Percentiles rank a stretch among this genome's conserved stretches.
Evolutionary conservation across 2,888 invertebrate species (phyloP).

Genomic region (Apamea monoglypha): DNA sequence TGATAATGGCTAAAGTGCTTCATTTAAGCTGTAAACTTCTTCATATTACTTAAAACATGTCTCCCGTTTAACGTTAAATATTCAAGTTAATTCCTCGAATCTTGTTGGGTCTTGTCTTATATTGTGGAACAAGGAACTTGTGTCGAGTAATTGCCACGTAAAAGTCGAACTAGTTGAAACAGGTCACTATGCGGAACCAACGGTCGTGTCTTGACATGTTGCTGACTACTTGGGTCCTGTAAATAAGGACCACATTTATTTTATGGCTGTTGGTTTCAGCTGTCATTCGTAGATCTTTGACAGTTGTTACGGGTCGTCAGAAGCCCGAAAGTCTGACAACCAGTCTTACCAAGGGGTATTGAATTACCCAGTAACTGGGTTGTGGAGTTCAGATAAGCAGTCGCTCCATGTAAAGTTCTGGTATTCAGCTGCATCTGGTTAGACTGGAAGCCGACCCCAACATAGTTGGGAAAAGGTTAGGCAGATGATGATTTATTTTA

Average conservation of each 20-base stretch:
- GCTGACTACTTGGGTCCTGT: constrained; percentile 22
- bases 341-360: too few relatives aligned
- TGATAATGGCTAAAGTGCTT: constrained; percentile 29
- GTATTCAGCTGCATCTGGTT: too few relatives aligned
- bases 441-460: too few relatives aligned
- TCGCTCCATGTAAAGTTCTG: too few relatives aligned
- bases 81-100: constrained; percentile 39
- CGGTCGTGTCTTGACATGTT: constrained; percentile 34
- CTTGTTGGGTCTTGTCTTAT: constrained; percentile 18
- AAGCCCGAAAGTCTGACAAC: too few relatives aligned
- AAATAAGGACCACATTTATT: constrained; percentile 7
- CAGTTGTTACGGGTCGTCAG: too few relatives aligned
- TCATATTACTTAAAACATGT: constrained; percentile 36
- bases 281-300: too few relatives aligned
- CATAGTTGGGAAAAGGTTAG: too few relatives aligned
- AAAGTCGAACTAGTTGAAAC: constrained; percentile 54
- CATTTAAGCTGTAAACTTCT: constrained; percentile 50
- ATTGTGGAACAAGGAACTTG: constrained; percentile 38
- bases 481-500: not conserved
- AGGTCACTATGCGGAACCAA: constrained; percentile 23
- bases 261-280: too few relatives aligned
- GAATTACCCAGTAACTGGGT: too few relatives aligned
- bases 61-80: constrained; percentile 40
- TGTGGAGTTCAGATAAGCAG: too few relatives aligned
- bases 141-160: constrained; percentile 46